Percentiles rank a stretch among this genome's conserved stretches.
Conservation (phyloP, 2,113 vertebrate species). For the Pachyramphus minor region DNA sequence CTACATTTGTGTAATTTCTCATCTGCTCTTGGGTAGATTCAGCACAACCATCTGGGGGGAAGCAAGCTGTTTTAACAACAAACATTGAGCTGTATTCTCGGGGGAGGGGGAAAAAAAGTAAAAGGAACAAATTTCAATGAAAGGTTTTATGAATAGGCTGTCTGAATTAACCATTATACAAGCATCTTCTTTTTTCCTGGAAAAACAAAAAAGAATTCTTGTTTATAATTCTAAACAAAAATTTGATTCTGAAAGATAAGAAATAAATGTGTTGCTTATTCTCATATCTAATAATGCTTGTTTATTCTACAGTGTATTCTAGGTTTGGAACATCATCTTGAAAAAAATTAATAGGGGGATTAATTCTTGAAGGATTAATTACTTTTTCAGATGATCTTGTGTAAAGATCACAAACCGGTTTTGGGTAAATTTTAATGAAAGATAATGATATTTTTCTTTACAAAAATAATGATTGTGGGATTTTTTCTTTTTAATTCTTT, state of each 20-base stretch:
- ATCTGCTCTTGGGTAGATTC: neutral
- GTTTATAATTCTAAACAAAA: neutral
- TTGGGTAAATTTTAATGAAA: neutral
- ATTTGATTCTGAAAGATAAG: neutral
- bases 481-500: neutral
- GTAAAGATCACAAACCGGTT: too few relatives aligned
- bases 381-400: neutral
- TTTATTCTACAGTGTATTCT: neutral
- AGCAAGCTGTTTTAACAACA: conserved; percentile 3
- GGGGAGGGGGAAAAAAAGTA: fast-evolving
- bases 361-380: neutral
- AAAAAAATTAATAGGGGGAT: neutral
- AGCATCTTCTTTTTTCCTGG: neutral
- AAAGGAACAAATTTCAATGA: neutral
- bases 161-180: neutral
- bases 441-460: neutral
- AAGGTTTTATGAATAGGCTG: neutral
- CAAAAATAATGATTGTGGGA: neutral
- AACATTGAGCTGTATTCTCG: neutral
- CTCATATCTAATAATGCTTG: neutral
- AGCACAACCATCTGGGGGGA: conserved; percentile 1
- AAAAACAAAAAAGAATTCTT: neutral
- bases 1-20: neutral
- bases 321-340: neutral
- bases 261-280: neutral